These are phyloP conservation scores for Theretra japonica DNA, from an alignment of 2,888 invertebrate genomes.

Conservation along the genomic window DNA sequence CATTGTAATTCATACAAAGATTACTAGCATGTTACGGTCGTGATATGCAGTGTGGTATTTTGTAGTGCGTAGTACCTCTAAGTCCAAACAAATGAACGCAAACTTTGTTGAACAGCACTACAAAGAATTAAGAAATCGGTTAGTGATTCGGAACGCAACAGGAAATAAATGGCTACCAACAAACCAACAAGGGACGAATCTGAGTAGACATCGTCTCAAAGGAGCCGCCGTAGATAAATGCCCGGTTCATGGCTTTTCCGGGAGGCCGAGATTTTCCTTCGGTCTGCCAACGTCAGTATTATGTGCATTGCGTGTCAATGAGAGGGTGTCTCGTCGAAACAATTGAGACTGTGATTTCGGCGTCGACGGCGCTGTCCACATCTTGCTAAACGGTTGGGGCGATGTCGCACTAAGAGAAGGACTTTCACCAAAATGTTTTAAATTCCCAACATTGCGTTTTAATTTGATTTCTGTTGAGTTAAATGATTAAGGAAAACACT, in stretches of 20 bases:
- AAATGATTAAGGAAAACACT: neutral
- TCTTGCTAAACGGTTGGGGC: neutral
- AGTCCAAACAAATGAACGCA: no score
- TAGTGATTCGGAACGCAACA: neutral
- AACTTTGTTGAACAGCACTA: neutral
- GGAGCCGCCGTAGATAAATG: neutral
- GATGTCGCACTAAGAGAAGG: neutral
- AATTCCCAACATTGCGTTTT: neutral
- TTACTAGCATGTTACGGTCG: no score
- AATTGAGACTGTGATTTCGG: slow-evolving; percentile 2
- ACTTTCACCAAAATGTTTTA: neutral
- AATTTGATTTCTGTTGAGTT: neutral
- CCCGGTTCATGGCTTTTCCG: neutral
- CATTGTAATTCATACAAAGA: no score
- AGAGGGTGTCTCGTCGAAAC: slow-evolving; percentile 35
- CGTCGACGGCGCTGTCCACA: neutral
- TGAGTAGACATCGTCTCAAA: neutral
- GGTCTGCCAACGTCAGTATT: slow-evolving; percentile 10
- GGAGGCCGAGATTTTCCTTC: neutral
- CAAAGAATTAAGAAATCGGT: neutral
- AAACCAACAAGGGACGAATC: neutral
- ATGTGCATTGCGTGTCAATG: slow-evolving; percentile 27
- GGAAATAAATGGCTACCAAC: neutral
- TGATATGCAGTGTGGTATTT: no score
- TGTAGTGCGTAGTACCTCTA: no score